A percentile compares a stretch with the other conserved stretches of the same genome.
These are phyloP conservation scores for Oncorhynchus gorbuscha DNA, from an alignment of 2,113 vertebrate genomes.

Conservation along the genomic window DNA sequence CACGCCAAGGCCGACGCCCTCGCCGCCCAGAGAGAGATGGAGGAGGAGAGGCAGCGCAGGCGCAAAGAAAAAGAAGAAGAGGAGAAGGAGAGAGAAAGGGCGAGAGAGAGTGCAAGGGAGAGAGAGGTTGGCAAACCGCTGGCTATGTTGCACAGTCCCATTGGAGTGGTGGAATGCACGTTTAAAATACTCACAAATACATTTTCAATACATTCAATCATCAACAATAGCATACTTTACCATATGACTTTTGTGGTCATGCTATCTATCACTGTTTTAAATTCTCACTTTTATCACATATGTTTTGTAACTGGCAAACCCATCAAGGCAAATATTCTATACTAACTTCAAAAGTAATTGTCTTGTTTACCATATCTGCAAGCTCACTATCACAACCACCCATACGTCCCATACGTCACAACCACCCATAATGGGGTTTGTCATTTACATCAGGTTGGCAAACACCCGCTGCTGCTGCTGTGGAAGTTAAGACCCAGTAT, in stretches of 20 bases:
- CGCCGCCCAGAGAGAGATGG: conserved; percentile 63
- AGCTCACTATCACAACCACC: neutral
- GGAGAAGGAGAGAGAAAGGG: conserved; percentile 48
- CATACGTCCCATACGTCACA: neutral
- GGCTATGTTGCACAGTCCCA: conserved; percentile 4
- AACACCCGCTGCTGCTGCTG: no score
- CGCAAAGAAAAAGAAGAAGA: conserved; percentile 42
- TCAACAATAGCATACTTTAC: neutral
- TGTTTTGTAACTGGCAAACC: neutral
- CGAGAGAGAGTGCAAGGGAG: conserved; percentile 59
- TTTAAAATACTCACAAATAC: conserved; percentile 23
- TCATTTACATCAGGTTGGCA: neutral
- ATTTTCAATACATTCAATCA: conserved; percentile 1
- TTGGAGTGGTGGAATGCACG: conserved; percentile 12
- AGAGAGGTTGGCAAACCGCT: conserved; percentile 75
- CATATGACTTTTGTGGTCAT: conserved; percentile 21
- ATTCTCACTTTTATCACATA: neutral
- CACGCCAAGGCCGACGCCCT: conserved; percentile 73
- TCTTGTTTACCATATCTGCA: neutral
- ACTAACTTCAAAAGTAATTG: conserved; percentile 34
- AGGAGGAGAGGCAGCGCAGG: conserved; percentile 50
- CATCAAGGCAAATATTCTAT: neutral
- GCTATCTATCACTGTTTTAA: neutral
- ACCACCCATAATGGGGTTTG: neutral
- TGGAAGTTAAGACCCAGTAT: no score